Evolutionary conservation across 35 echinoderm and acorn worm genomes (phyloP), one percentile per base, ranked within the genome.

Genomic region (Lytechinus pictus): DNA sequence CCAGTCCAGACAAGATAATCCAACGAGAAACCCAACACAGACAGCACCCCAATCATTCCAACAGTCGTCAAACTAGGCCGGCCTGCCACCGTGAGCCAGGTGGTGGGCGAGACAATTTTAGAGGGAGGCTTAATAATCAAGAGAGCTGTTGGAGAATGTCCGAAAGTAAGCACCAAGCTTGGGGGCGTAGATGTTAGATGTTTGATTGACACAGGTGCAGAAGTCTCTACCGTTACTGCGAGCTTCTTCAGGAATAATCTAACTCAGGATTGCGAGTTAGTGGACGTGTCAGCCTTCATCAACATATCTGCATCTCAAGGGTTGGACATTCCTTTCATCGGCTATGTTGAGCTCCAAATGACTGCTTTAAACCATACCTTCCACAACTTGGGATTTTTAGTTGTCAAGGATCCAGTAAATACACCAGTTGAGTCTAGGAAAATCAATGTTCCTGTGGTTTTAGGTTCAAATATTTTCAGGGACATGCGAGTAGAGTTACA

Each of bases 201-300:
- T 94, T 86, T 98, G 57, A 87, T 97, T 3, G 95, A 98, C 57
- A 97, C 96, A 86, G 94, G 95, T 54, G 96, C 96, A 8, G 95
- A 98, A 94, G 94, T 97, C 27, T 98, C 95, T 51, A 98, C 96
- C 11, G 19, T 98, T 1, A 96, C 94, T 1, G 96, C 97, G 92
- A 94, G 89, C 28, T 98, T 97, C 86, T 97, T 93, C 94, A 97
- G 90, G 66, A 52, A 97, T 57, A 94, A 97, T 87, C 94, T 98
- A 57, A 94, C 97, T 89, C 51, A 97, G 12, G 86, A 13, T 9
- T 72, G 52, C 12, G 94, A 96, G n/a, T 54, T 71, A 21, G 54
- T 72, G 51, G 94, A 96, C 54, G 87, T 96, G 9, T 87, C 95
- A 5, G 28, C 94, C 6, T 92, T 91, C 91, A 29, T 97, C 19